A percentile compares a stretch with the other conserved stretches of the same genome.
These are phyloP conservation scores for Cataglyphis hispanica DNA, from an alignment of 1,140 invertebrate genomes.

Conservation along the genomic window DNA sequence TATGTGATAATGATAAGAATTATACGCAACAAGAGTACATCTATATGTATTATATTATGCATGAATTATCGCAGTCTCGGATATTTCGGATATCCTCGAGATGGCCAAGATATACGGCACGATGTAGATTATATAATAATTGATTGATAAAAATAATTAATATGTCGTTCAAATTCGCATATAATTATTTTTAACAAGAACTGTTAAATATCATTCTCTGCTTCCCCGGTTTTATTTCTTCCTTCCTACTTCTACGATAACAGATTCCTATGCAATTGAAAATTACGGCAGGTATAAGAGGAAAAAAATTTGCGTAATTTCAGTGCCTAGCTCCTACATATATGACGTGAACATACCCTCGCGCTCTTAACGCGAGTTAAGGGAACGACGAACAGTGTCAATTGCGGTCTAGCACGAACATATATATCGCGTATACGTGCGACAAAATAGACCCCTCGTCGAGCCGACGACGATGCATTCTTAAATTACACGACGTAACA, in stretches of 20 bases:
- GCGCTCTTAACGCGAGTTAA: neutral
- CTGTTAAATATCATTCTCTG: neutral
- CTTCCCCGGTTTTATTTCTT: neutral
- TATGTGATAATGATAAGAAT: neutral
- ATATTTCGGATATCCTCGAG: neutral
- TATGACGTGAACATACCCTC: neutral
- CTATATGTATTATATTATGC: neutral
- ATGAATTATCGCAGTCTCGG: neutral
- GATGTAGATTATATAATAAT: too few relatives aligned
- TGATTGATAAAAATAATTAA: neutral
- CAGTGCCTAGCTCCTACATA: neutral
- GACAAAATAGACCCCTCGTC: neutral
- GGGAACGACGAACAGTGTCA: conserved; percentile 15
- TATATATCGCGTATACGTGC: neutral
- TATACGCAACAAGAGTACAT: neutral
- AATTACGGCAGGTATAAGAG: neutral
- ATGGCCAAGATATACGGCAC: neutral
- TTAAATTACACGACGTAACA: conserved; percentile 55
- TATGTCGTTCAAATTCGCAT: too few relatives aligned
- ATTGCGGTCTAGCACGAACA: conserved; percentile 9
- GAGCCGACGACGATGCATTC: conserved; percentile 21
- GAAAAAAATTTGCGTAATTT: conserved; percentile 7
- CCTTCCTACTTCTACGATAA: neutral
- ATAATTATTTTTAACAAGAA: too few relatives aligned
- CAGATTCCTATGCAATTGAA: neutral